phyloP scores from a whole-genome alignment of 2,888 invertebrate species.

The Germaria angustata region DNA sequence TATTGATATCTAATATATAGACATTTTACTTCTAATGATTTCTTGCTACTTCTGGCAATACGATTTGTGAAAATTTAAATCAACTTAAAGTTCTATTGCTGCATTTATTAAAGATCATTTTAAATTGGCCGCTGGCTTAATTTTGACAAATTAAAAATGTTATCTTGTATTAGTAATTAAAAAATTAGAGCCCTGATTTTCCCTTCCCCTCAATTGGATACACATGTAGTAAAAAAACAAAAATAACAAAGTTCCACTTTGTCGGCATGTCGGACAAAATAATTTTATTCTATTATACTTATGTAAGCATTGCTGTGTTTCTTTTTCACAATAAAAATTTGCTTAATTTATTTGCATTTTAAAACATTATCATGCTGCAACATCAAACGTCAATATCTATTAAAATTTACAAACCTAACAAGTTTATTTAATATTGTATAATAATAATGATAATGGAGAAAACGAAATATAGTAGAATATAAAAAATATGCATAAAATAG shows the following conservation, averaged over 20 bases:
- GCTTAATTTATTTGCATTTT: constrained; percentile 56
- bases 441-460: constrained; percentile 35
- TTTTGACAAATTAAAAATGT: constrained; percentile 34
- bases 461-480: constrained; percentile 8
- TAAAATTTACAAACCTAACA: constrained; percentile 65
- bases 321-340: neutral
- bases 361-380: constrained; percentile 56
- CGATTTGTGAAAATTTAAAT: too few species aligned
- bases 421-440: constrained; percentile 64
- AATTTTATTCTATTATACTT: constrained; percentile 15
- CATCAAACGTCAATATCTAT: constrained; percentile 66
- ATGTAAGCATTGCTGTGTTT: neutral
- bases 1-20: too few species aligned
- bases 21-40: too few species aligned
- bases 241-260: constrained; percentile 43
- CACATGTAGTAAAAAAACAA: constrained; percentile 27
- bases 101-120: too few species aligned
- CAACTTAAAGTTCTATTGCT: too few species aligned
- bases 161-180: constrained; percentile 17
- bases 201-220: neutral
- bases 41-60: too few species aligned
- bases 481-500: constrained; percentile 29
- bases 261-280: constrained; percentile 47
- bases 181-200: constrained; percentile 7
- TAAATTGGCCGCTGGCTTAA: too few species aligned